phyloP scores from a whole-genome alignment of 1,140 invertebrate genomes.

The Drosophila tristis region DNA sequence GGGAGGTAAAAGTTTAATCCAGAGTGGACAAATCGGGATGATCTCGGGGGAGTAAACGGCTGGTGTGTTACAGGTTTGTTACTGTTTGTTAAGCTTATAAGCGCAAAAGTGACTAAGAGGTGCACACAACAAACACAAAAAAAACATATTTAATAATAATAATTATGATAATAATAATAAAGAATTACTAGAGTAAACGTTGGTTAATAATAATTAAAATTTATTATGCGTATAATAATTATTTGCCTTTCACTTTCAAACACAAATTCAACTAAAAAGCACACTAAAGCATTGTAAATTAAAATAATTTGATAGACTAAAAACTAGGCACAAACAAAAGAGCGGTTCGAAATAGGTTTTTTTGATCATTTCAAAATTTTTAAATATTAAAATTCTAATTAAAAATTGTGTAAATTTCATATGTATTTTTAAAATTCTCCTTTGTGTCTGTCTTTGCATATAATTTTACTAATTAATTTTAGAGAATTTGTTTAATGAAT shows the following conservation, averaged over 20 bases:
- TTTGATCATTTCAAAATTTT: conserved; percentile 25
- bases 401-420: conserved; percentile 24
- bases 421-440: conserved; percentile 18
- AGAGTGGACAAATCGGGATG: conserved; percentile 8
- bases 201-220: conserved; percentile 49
- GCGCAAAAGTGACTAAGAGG: conserved; percentile 71
- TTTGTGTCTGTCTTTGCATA: conserved; percentile 52
- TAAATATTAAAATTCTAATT: conserved; percentile 14
- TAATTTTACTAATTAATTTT: conserved; percentile 79
- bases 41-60: conserved; percentile 8
- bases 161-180: conserved; percentile 43
- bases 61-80: conserved; percentile 8
- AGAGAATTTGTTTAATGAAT: conserved; percentile 55
- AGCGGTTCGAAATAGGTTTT: conserved; percentile 17
- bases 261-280: conserved; percentile 68
- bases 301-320: conserved; percentile 46
- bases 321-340: conserved; percentile 42
- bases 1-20: conserved; percentile 4
- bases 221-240: conserved; percentile 58
- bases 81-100: conserved; percentile 56
- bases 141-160: conserved; percentile 21
- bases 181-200: conserved; percentile 58
- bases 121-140: conserved; percentile 54
- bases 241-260: conserved; percentile 74
- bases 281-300: conserved; percentile 65